Percentiles rank a stretch among this genome's conserved stretches.
Conservation (phyloP, 2,797 vertebrate genomes). For the Coreius guichenoti region DNA sequence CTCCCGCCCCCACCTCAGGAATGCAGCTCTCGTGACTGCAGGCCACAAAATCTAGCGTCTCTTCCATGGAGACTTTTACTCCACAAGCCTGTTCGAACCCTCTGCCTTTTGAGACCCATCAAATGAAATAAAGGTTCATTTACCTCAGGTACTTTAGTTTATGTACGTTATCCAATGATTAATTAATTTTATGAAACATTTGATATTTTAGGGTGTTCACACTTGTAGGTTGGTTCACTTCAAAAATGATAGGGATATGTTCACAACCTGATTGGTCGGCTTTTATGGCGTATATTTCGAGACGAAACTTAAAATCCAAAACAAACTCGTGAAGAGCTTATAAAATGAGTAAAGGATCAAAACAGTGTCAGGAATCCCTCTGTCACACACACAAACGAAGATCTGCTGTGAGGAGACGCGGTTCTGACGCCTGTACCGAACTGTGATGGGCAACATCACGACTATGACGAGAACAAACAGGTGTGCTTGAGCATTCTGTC, state of each 20-base stretch:
- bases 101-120: background rate
- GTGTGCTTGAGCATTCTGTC: too few relatives aligned
- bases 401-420: too few relatives aligned
- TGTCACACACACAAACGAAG: too few relatives aligned
- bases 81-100: background rate
- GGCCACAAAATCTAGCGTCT: conserved; percentile 47
- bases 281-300: background rate
- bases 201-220: background rate
- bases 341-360: too few relatives aligned
- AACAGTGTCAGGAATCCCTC: too few relatives aligned
- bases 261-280: background rate
- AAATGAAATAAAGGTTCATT: background rate
- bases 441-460: too few relatives aligned
- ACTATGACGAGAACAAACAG: too few relatives aligned
- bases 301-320: background rate
- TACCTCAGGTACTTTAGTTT: background rate
- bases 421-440: too few relatives aligned
- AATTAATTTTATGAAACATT: background rate
- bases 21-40: conserved; percentile 57
- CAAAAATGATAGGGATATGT: too few relatives aligned
- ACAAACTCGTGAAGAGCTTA: too few relatives aligned
- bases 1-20: conserved; percentile 53
- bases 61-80: conserved; percentile 34
- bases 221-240: background rate
- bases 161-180: background rate